These are phyloP conservation scores for Epinephelus cyanopodus DNA, from an alignment of 2,113 vertebrate genomes.

Conservation along the genomic window DNA sequence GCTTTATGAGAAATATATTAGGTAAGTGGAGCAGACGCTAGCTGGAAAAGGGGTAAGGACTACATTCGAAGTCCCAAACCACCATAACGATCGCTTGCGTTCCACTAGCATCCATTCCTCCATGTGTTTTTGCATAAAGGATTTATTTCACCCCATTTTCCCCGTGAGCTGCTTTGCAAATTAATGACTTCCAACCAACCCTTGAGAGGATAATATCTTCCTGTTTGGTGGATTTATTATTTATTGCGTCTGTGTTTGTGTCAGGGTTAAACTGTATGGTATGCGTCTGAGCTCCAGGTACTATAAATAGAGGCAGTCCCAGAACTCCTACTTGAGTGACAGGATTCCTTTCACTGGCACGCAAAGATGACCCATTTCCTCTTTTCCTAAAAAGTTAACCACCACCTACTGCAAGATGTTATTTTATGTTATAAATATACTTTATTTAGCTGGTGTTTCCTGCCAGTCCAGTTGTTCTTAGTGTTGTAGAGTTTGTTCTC, in stretches of 20 bases:
- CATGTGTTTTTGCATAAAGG: constrained; percentile 54
- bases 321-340: constrained; percentile 77
- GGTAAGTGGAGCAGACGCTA: constrained; percentile 26
- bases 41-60: constrained; percentile 10
- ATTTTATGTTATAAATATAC: not conserved
- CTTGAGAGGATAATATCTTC: constrained; percentile 69
- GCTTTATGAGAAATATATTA: constrained; percentile 28
- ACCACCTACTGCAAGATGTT: constrained; percentile 16
- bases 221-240: constrained; percentile 76
- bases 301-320: constrained; percentile 83
- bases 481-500: not conserved
- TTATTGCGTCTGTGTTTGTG: constrained; percentile 75
- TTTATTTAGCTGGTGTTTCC: constrained; percentile 6
- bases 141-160: constrained; percentile 58
- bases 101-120: constrained; percentile 42
- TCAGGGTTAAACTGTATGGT: constrained; percentile 67
- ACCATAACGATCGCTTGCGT: constrained; percentile 39
- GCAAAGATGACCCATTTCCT: constrained; percentile 74
- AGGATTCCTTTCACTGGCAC: constrained; percentile 76
- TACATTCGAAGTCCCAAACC: constrained; percentile 37
- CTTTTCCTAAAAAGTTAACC: constrained; percentile 55
- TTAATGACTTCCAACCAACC: constrained; percentile 63
- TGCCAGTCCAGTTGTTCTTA: constrained; percentile 14
- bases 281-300: constrained; percentile 60
- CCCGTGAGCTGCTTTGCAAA: constrained; percentile 65